Percentiles rank a stretch among this genome's conserved stretches.
Evolutionary conservation across 2,797 vertebrate species (phyloP).

Genomic region (Myiothlypis chrysogaster): DNA sequence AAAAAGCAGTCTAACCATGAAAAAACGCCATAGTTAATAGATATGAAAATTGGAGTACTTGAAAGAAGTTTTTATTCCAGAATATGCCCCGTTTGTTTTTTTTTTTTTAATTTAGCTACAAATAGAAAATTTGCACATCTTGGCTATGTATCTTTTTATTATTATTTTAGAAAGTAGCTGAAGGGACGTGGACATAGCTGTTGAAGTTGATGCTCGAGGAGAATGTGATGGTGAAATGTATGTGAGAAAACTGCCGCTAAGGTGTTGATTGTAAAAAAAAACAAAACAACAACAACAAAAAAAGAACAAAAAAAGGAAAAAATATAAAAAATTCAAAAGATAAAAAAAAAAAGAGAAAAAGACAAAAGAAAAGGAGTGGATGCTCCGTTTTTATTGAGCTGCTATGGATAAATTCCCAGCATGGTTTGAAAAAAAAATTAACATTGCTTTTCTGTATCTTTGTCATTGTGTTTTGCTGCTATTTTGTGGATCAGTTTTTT

Average conservation of each 20-base stretch:
- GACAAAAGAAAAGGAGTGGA: slow-evolving; percentile 75
- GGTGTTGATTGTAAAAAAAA: slow-evolving; percentile 84
- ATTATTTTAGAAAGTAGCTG: slow-evolving; percentile 75
- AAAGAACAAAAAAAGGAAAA: slow-evolving; percentile 38
- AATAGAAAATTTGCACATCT: slow-evolving; percentile 91
- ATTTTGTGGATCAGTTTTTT: slow-evolving; percentile 82
- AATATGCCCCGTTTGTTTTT: slow-evolving; percentile 50
- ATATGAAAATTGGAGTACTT: slow-evolving; percentile 65
- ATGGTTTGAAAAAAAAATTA: slow-evolving; percentile 81
- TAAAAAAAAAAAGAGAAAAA: slow-evolving; percentile 59
- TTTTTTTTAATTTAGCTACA: slow-evolving; percentile 69
- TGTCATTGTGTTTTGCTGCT: slow-evolving; percentile 94
- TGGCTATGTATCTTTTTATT: slow-evolving; percentile 78
- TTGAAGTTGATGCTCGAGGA: slow-evolving; percentile 76
- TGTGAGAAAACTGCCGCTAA: slow-evolving; percentile 80
- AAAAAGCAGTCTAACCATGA: slow-evolving; percentile 42
- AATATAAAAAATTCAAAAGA: neutral
- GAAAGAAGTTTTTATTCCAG: slow-evolving; percentile 71
- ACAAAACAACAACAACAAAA: neutral
- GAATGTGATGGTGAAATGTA: slow-evolving; percentile 80
- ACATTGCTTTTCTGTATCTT: slow-evolving; percentile 86
- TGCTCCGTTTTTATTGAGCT: slow-evolving; percentile 88
- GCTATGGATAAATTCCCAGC: slow-evolving; percentile 92
- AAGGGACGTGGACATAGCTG: slow-evolving; percentile 74
- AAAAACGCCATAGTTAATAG: slow-evolving; percentile 65